Percentiles rank a stretch among this genome's conserved stretches.
Evolutionary conservation across 2,888 invertebrate genomes (phyloP).

Genomic region (Corbicula japonica): DNA sequence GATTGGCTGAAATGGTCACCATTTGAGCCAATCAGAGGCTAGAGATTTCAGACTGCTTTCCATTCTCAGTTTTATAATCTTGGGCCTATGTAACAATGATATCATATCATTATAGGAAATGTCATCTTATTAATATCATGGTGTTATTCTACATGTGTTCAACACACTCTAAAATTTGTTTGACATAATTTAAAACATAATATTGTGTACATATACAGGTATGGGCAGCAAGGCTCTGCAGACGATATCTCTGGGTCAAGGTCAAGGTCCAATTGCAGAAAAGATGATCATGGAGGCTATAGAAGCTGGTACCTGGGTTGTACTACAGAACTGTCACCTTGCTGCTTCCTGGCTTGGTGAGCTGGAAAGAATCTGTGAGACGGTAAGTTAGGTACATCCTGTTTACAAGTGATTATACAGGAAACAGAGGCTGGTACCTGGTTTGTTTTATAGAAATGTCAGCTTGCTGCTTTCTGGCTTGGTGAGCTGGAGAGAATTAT

Average conservation of each 20-base stretch:
- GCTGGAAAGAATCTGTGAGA: constrained; percentile 85
- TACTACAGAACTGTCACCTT: constrained; percentile 86
- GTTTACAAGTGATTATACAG: constrained; percentile 84
- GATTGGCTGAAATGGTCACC: too few relatives aligned
- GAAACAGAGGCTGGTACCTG: constrained; percentile 84
- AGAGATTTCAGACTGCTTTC: too few relatives aligned
- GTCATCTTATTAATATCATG: too few relatives aligned
- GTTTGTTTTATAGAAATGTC: constrained; percentile 86
- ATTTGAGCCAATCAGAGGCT: too few relatives aligned
- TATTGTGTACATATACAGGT: constrained; percentile 62
- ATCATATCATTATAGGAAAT: too few relatives aligned
- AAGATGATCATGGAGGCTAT: constrained; percentile 84
- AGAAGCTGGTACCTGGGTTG: constrained; percentile 85
- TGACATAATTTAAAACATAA: too few relatives aligned
- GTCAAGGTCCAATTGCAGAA: constrained; percentile 86
- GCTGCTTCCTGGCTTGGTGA: constrained; percentile 86
- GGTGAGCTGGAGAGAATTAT: too few relatives aligned
- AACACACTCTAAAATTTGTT: too few relatives aligned
- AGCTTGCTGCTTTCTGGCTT: constrained; percentile 86
- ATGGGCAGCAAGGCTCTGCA: constrained; percentile 79
- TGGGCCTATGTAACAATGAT: too few relatives aligned
- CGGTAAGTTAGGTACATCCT: constrained; percentile 75
- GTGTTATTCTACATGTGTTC: too few relatives aligned
- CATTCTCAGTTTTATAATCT: too few relatives aligned
- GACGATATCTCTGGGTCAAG: constrained; percentile 86